Percentiles rank a stretch among this genome's conserved stretches.
These are phyloP conservation scores for Troglohyphantes excavatus DNA, from an alignment of 2,888 invertebrate species.

Conservation along the genomic window DNA sequence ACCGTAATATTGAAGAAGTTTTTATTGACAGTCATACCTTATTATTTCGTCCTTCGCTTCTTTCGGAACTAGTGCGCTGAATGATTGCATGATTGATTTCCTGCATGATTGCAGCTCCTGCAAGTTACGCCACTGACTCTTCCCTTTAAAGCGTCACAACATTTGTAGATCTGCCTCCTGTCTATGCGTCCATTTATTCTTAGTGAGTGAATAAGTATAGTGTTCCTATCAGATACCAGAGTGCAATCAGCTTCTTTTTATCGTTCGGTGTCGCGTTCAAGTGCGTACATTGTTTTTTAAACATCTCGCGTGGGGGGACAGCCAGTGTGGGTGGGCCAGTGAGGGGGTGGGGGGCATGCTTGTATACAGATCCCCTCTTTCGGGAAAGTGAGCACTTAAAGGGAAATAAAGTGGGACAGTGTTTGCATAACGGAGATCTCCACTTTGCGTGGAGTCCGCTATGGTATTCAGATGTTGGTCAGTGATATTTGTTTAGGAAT, in stretches of 20 bases:
- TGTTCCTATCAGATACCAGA: slow-evolving; percentile 36
- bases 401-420: slow-evolving; percentile 17
- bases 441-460: background rate
- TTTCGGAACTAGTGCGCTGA: no score
- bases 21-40: no score
- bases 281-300: slow-evolving; percentile 74
- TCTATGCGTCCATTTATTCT: no score
- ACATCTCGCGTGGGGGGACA: slow-evolving; percentile 35
- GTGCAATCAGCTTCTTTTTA: slow-evolving; percentile 58
- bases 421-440: slow-evolving; percentile 5
- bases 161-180: no score
- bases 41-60: no score
- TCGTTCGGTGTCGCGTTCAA: slow-evolving; percentile 66
- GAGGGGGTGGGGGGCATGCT: background rate
- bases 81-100: no score
- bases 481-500: background rate
- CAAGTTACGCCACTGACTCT: no score
- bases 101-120: no score
- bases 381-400: slow-evolving; percentile 21
- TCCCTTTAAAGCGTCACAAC: no score
- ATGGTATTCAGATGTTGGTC: background rate
- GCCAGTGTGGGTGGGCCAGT: slow-evolving; percentile 58
- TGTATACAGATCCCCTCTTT: slow-evolving; percentile 57
- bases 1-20: no score
- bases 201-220: background rate